These are phyloP conservation scores for Podotricha telesiphe DNA, from an alignment of 2,888 invertebrate genomes.

Conservation along the genomic window DNA sequence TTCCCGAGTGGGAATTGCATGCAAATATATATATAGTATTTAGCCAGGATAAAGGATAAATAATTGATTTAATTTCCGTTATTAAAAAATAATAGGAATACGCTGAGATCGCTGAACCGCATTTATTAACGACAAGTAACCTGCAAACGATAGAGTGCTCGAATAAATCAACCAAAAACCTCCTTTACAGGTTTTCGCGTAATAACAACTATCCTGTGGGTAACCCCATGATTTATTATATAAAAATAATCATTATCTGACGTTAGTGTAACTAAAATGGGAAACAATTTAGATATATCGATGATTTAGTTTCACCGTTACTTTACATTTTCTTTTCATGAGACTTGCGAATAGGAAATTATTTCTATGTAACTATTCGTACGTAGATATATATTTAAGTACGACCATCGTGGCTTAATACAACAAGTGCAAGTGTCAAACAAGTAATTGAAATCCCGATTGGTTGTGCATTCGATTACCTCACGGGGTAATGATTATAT, in stretches of 20 bases:
- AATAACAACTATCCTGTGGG: slow-evolving; percentile 57
- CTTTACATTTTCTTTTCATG: not conserved
- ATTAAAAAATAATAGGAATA: not conserved
- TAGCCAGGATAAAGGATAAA: too few species aligned
- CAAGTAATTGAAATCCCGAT: too few species aligned
- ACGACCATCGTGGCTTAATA: not conserved
- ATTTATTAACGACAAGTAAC: slow-evolving; percentile 43
- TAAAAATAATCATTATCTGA: slow-evolving; percentile 47
- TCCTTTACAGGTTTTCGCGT: slow-evolving; percentile 60
- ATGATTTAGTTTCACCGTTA: slow-evolving; percentile 3
- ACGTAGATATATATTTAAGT: not conserved
- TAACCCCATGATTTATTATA: slow-evolving; percentile 50
- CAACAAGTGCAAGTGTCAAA: too few species aligned
- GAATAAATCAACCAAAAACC: slow-evolving; percentile 61
- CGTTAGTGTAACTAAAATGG: slow-evolving; percentile 30
- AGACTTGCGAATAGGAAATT: not conserved
- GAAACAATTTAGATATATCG: slow-evolving; percentile 23
- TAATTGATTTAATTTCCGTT: not conserved
- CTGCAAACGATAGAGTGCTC: slow-evolving; percentile 56
- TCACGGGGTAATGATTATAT: not conserved
- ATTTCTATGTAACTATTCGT: not conserved
- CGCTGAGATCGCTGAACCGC: not conserved
- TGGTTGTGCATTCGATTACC: not conserved
- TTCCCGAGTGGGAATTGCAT: too few species aligned
- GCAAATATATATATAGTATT: too few species aligned